phyloP scores from a whole-genome alignment of 2,797 vertebrate species.

The Sebastes oblongus region DNA sequence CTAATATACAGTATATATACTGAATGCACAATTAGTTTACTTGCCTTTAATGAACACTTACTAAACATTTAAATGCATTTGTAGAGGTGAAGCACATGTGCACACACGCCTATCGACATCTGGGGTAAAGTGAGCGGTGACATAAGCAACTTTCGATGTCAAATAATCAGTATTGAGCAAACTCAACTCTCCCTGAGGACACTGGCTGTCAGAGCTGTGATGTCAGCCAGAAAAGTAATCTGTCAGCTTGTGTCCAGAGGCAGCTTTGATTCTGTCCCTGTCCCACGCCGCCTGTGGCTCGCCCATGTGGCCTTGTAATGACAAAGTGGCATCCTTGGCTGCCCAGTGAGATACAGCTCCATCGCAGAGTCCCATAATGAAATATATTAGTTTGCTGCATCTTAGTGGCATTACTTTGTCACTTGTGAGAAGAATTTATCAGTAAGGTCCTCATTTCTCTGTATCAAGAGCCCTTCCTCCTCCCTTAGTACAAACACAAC shows the following conservation, averaged over 20 bases:
- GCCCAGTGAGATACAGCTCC: slow-evolving; percentile 75
- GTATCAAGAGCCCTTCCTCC: slow-evolving; percentile 67
- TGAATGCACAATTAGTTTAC: slow-evolving; percentile 22
- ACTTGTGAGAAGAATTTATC: slow-evolving; percentile 73
- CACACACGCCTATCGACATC: slow-evolving; percentile 2
- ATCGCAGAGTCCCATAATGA: slow-evolving; percentile 65
- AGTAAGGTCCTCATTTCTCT: slow-evolving; percentile 66
- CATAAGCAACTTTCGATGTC: slow-evolving; percentile 46
- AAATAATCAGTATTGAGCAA: slow-evolving; percentile 55
- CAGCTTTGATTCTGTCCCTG: slow-evolving; percentile 59
- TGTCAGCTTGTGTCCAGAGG: slow-evolving; percentile 60
- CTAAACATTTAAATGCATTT: neutral
- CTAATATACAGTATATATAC: neutral
- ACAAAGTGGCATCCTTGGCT: slow-evolving; percentile 77
- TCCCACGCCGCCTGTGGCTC: slow-evolving; percentile 36
- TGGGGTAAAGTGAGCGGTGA: slow-evolving; percentile 9
- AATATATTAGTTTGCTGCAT: slow-evolving; percentile 74
- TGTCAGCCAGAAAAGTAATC: slow-evolving; percentile 69
- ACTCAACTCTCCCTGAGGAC: slow-evolving; percentile 47
- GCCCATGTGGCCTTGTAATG: slow-evolving; percentile 75
- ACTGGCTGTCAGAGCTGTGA: slow-evolving; percentile 49
- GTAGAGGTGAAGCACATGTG: neutral
- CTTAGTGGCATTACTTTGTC: slow-evolving; percentile 73
- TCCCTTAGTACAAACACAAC: slow-evolving; percentile 70
- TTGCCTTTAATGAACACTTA: neutral